phyloP scores from a whole-genome alignment of 2,888 invertebrate genomes.

The Sinelater perroti region DNA sequence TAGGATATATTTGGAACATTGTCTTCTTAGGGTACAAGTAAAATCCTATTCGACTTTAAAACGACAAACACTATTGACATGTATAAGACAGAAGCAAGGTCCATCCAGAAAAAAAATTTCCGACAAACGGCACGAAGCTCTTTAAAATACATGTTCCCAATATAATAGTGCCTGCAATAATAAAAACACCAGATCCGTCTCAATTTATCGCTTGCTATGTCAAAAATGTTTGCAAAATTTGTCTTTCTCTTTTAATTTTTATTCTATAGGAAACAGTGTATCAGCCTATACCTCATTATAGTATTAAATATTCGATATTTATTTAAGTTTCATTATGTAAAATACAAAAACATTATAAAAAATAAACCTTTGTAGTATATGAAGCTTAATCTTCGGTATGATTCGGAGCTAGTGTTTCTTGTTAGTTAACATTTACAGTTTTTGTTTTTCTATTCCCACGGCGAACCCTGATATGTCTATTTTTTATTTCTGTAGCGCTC shows the following conservation, averaged over 20 bases:
- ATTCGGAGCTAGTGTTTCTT: not conserved
- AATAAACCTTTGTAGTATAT: not conserved
- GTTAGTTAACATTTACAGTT: not conserved
- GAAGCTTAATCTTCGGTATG: not conserved
- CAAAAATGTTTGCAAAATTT: not conserved
- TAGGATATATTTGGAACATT: not conserved
- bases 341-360: too few relatives aligned
- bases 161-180: not conserved
- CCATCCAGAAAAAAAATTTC: not conserved
- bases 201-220: not conserved
- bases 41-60: not conserved
- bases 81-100: not conserved
- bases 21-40: not conserved
- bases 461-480: not conserved
- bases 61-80: not conserved
- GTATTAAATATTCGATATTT: too few relatives aligned
- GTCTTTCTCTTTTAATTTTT: not conserved
- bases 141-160: not conserved
- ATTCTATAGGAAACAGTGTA: too few relatives aligned
- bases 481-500: not conserved
- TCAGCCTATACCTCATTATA: too few relatives aligned
- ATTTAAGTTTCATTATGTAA: too few relatives aligned
- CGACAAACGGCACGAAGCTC: not conserved
- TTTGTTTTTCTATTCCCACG: not conserved
- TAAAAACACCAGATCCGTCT: not conserved